Percentiles rank a stretch among this genome's conserved stretches.
Conservation (phyloP, 2,797 vertebrate species). For the Microctenopoma lineatum region DNA sequence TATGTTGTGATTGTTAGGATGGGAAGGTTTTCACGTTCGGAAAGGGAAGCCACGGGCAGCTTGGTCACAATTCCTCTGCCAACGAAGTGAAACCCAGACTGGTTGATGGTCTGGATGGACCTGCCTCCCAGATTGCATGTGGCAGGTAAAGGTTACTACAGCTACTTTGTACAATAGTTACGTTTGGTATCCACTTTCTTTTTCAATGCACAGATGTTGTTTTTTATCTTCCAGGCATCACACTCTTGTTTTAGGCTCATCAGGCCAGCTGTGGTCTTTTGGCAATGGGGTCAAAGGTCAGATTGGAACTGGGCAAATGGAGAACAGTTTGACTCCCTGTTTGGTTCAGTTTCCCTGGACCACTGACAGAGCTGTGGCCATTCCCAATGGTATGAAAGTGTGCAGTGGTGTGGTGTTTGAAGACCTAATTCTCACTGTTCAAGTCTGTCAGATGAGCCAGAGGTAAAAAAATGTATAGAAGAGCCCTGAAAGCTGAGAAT, state of each 20-base stretch:
- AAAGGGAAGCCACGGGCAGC: constrained; percentile 87
- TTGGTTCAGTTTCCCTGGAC: constrained; percentile 72
- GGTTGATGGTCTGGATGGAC: constrained; percentile 79
- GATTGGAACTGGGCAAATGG: constrained; percentile 64
- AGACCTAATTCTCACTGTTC: background rate
- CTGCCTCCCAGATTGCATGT: constrained; percentile 84
- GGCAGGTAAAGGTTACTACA: constrained; percentile 82
- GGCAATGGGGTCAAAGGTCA: constrained; percentile 82
- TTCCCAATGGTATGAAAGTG: constrained; percentile 48
- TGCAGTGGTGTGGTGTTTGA: background rate
- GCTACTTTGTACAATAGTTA: background rate
- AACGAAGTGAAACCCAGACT: constrained; percentile 81
- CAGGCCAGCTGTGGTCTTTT: constrained; percentile 86
- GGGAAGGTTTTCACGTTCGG: constrained; percentile 91
- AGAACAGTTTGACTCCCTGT: constrained; percentile 76
- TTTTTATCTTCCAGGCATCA: constrained; percentile 75
- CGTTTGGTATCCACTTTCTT: background rate
- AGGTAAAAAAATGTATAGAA: too few relatives aligned
- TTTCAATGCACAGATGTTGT: background rate
- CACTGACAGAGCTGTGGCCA: constrained; percentile 13
- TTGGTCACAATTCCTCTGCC: constrained; percentile 86
- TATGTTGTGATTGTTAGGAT: constrained; percentile 71
- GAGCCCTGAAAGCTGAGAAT: too few relatives aligned
- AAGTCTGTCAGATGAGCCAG: too few relatives aligned
- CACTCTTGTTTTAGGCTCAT: constrained; percentile 84